Conservation (phyloP, 2,888 invertebrate species). For the Macrosiphum euphorbiae region DNA sequence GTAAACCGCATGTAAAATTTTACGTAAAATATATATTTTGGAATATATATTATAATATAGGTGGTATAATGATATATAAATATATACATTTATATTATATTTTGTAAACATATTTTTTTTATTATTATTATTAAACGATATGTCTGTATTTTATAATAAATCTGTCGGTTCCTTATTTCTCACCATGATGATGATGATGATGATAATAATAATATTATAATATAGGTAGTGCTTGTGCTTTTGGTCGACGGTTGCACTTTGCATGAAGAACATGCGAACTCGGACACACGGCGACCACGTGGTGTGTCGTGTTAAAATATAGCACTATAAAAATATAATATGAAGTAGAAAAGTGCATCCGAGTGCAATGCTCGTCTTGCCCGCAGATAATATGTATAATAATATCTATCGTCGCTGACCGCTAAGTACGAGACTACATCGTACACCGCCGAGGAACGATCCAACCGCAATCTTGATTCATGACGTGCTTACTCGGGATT, state of each 20-base stretch:
- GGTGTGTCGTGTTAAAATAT: not conserved
- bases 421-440: not conserved
- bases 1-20: constrained; percentile 29
- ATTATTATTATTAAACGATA: constrained; percentile 24
- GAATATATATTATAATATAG: not conserved
- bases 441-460: not conserved
- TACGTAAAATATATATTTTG: constrained; percentile 18
- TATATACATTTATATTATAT: constrained; percentile 22
- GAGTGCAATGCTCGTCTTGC: not conserved
- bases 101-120: constrained; percentile 43
- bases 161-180: not conserved
- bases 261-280: not conserved
- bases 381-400: not conserved
- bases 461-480: not conserved
- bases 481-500: not conserved
- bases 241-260: not conserved
- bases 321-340: not conserved
- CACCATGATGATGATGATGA: not conserved
- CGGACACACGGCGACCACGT: not conserved
- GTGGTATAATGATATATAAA: not conserved
- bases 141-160: constrained; percentile 36
- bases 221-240: not conserved
- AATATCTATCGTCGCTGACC: not conserved
- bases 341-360: not conserved
- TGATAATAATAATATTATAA: too few species aligned